phyloP scores from a whole-genome alignment of 2,113 vertebrate genomes.

The rabbit (Oryctolagus cuniculus) region mOryCun1.1 NC_091437.1:54857501-54858000 shows the following conservation, averaged over 20 bases:
- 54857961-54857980: no score
- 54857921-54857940: not conserved
- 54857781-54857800: not conserved
- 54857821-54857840: not conserved
- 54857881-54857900: not conserved
- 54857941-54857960: not conserved
- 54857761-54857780: not conserved
- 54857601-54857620: constrained; percentile 83
- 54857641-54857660: constrained; percentile 83
- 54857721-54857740: not conserved
- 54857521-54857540: constrained; percentile 93
- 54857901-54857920: not conserved
- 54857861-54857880: not conserved
- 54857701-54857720: constrained; percentile 17
- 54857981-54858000: not conserved
- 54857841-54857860: not conserved
- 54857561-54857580: constrained; percentile 84
- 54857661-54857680: constrained; percentile 78
- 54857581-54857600: constrained; percentile 82
- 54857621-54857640: constrained; percentile 71
- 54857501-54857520: constrained; percentile 88
- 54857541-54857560: constrained; percentile 75
- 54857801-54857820: not conserved
- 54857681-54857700: constrained; percentile 76
- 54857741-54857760: no score